Conservation (phyloP, 2,113 vertebrate genomes). For the Ammodramus savannarum region DNA sequence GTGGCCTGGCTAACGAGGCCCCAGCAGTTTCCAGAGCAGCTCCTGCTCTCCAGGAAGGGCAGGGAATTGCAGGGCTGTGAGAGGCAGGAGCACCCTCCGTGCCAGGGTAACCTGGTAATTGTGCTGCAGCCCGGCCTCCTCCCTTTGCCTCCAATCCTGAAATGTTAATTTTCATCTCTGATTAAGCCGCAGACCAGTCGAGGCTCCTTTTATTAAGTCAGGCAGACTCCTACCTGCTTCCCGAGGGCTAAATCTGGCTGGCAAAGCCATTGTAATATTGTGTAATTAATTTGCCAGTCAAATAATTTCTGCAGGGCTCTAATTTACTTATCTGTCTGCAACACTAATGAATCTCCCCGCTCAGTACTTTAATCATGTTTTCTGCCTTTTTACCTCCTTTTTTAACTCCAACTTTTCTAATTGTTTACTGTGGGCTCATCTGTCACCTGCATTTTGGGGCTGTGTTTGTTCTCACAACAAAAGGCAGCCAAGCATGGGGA, state of each 20-base stretch:
- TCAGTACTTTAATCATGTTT: background rate
- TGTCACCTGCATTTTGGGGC: background rate
- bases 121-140: background rate
- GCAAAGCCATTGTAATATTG: background rate
- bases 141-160: background rate
- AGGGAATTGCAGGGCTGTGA: background rate
- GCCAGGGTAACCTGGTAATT: background rate
- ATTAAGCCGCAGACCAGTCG: background rate
- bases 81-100: background rate
- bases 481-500: background rate
- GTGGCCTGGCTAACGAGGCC: background rate
- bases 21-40: background rate
- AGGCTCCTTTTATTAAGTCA: conserved; percentile 26
- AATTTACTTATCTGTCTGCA: conserved; percentile 25
- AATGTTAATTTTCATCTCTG: background rate
- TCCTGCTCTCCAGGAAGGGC: background rate
- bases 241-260: background rate
- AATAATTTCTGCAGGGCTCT: conserved; percentile 38
- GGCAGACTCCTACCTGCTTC: conserved; percentile 24
- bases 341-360: background rate
- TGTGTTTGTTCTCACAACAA: background rate
- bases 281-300: conserved; percentile 53
- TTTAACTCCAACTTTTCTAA: background rate
- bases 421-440: background rate
- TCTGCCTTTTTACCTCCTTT: conserved; percentile 1